Evolutionary conservation across 2,797 vertebrate genomes (phyloP).

Genomic region (Perdix hodgsoniae): DNA sequence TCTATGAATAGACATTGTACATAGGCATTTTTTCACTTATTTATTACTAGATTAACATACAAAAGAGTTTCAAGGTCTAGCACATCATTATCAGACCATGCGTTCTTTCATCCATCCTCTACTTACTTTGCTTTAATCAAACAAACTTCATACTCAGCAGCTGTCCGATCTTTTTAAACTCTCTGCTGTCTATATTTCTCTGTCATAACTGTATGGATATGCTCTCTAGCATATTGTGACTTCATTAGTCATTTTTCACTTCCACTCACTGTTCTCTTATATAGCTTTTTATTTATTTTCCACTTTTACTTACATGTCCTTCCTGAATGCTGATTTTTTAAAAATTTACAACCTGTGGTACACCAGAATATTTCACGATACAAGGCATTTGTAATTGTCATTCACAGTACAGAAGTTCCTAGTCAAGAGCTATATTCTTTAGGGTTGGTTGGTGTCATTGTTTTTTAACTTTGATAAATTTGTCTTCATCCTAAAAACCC

Average conservation of each 20-base stretch:
- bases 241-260: neutral
- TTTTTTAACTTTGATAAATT: neutral
- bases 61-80: constrained; percentile 14
- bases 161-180: neutral
- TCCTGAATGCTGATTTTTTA: neutral
- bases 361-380: neutral
- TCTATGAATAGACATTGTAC: neutral
- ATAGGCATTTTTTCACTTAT: constrained; percentile 29
- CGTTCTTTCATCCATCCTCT: neutral
- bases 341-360: neutral
- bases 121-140: neutral
- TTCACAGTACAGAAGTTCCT: neutral
- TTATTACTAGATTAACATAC: neutral
- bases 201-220: neutral
- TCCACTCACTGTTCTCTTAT: neutral
- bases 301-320: neutral
- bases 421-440: neutral
- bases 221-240: neutral
- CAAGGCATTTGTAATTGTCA: neutral
- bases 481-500: neutral
- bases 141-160: neutral
- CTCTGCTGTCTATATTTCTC: neutral
- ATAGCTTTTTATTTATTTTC: neutral
- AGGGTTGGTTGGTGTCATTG: neutral
- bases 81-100: neutral